Evolutionary conservation across 2,888 invertebrate genomes (phyloP), one percentile per base, ranked within the genome.

Genomic region (Noctua pronuba): DNA sequence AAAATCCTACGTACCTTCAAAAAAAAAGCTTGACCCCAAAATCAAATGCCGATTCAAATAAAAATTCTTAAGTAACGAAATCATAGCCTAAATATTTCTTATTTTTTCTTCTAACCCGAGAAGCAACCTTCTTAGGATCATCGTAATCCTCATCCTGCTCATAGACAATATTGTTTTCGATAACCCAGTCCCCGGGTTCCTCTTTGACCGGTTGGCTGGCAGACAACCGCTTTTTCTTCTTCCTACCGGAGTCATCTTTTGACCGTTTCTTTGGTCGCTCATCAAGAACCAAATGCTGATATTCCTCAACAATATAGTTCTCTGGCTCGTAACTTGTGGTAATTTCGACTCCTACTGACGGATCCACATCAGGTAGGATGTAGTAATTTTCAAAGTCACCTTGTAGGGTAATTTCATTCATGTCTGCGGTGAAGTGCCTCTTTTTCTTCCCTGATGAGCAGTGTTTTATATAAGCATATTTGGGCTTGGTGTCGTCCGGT

Each of bases 41-140:
- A 88, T 86, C 85, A 86, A 90, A 89, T 80, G 85, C 72, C 86
- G 86, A 86, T 99, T 98, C 96, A 98, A 97, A 62, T 76, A 64
- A 69, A 80, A 77, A 64, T 2, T n/a, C 55, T 90, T 95, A 96
- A 72, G 95, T 95, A 24, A 96, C 96, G 80, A 96, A 96, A 80
- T 96, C 96, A 75, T 95, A 96, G 0, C 96, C 96, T 31, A 96
- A 70, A 80, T 96, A 96, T 89, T 96, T 96, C 85, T 96, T 96
- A 95, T 96, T 96, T 95, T 96, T 96, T 90, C 96, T 93, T 81
- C 96, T 91, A 2, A 95, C 96, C 6, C 96, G 81, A 0, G 94
- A 89, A 0, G 94, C 94, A 0, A 94, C 94, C 46, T 95, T 95
- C 38, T 94, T 94, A 0, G 89, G 88, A 1, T 96, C 96, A 10